Conservation (phyloP, 2,113 vertebrate genomes). For the Toxotes jaculatrix region DNA sequence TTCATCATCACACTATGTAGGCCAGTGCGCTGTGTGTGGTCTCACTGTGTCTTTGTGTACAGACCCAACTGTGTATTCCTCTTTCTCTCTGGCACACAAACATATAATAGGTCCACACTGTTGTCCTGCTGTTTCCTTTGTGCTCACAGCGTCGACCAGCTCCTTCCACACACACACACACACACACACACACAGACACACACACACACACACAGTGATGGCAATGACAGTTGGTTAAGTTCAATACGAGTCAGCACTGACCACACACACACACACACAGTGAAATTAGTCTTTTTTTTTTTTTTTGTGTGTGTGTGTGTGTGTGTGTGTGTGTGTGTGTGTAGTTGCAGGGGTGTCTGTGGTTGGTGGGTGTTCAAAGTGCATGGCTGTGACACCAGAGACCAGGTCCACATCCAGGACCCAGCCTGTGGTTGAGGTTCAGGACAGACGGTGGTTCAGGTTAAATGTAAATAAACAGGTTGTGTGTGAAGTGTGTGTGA, state of each 20-base stretch:
- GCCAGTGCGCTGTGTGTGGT: slow-evolving; percentile 41
- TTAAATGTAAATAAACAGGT: no score
- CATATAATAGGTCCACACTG: slow-evolving; percentile 19
- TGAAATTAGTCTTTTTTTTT: no score
- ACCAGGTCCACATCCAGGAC: no score
- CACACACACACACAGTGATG: slow-evolving; percentile 1
- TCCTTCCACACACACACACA: not conserved
- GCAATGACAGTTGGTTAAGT: not conserved
- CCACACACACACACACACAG: not conserved
- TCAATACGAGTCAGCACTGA: not conserved
- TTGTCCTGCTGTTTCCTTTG: slow-evolving; percentile 48
- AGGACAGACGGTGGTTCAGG: no score
- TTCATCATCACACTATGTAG: slow-evolving; percentile 14
- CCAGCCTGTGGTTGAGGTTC: no score
- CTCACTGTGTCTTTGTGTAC: not conserved
- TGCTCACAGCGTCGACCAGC: slow-evolving; percentile 4
- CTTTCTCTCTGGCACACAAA: not conserved
- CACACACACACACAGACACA: slow-evolving; percentile 13
- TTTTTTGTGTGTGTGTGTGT: no score
- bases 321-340: no score
- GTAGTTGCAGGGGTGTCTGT: no score
- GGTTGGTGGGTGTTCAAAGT: no score
- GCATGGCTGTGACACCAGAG: no score
- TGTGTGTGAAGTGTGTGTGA: no score
- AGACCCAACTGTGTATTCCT: no score